Base-by-base conservation (phyloP, 2,888 invertebrate species). In the Leucoma salicis region DNA sequence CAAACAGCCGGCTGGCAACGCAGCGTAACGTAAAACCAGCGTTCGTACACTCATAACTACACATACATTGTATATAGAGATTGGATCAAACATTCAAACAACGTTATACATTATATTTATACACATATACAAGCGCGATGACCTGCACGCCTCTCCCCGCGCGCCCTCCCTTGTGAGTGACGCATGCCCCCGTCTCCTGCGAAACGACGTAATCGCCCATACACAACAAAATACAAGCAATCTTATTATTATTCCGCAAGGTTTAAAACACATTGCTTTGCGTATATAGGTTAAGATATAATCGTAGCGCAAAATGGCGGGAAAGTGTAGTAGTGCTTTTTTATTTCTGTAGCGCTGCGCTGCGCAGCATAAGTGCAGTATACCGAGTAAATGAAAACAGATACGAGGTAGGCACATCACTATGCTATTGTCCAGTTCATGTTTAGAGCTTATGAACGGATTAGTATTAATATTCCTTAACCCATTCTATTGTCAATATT, bases 321-420 rank as follows among this genome's bases (percentile, higher is more conserved):
- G 85, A 86, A 86, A 85, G 86, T 82, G 80, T 78, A 76, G 18
- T 68, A 70, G 70, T 75, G 70, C 80, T 74, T 80, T 84, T 82
- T 84, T 82, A 79, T 82, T 82, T 82, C 73, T 73, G 71, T 82
- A 71, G 68, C 66, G 61, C 57, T 55, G 68, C 66, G 61, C 57
- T 55, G 66, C 64, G 69, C 70, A 68, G 74, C 76, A 72, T 78
- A 78, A 81, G 82, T 81, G 83, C 82, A 80, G 66, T 68, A 75
- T 81, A 79, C 80, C 73, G 69, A 77, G 79, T 82, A 80, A 67
- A 74, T 71, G 68, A 70, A 76, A 78, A 76, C 78, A 77, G 74
- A 72, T 63, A 68, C n/a, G n/a, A n/a, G n/a, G n/a, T n/a, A n/a
- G n/a, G n/a, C n/a, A n/a, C 63, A 21, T 6, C 21, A 16, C 8